Conservation (phyloP, 2,113 vertebrate genomes). For the Ptilonorhynchus violaceus region DNA sequence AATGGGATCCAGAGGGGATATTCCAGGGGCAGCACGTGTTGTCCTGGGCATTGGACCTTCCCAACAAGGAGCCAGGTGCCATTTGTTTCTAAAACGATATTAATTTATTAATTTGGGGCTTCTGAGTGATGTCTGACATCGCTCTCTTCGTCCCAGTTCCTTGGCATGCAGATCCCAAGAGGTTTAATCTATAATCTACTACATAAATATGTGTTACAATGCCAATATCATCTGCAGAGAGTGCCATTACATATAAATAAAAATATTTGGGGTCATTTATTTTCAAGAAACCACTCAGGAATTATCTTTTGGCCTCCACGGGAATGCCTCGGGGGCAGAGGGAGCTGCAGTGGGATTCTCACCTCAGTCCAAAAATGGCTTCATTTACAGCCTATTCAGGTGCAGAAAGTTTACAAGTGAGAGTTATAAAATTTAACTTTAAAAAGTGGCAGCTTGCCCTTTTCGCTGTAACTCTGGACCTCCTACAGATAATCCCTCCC, state of each 20-base stretch:
- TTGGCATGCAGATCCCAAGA: neutral
- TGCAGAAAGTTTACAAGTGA: neutral
- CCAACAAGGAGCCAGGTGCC: neutral
- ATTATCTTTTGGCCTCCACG: neutral
- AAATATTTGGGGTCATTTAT: neutral
- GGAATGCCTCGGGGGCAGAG: neutral
- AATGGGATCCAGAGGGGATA: neutral
- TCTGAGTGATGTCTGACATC: neutral
- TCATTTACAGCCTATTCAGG: neutral
- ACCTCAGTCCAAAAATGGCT: neutral
- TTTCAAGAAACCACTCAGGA: neutral
- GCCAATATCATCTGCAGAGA: rapidly evolving
- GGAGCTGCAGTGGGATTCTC: neutral
- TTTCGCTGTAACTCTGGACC: neutral
- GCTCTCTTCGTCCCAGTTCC: neutral
- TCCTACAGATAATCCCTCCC: neutral
- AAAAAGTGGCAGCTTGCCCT: neutral
- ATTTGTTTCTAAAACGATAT: neutral
- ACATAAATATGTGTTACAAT: neutral
- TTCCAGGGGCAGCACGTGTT: neutral
- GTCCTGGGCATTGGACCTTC: neutral
- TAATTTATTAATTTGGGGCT: neutral
- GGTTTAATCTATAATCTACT: neutral
- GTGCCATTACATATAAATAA: rapidly evolving
- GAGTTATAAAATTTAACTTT: neutral